Conservation (phyloP, 2,888 invertebrate genomes). For the Tenthredo notha region DNA sequence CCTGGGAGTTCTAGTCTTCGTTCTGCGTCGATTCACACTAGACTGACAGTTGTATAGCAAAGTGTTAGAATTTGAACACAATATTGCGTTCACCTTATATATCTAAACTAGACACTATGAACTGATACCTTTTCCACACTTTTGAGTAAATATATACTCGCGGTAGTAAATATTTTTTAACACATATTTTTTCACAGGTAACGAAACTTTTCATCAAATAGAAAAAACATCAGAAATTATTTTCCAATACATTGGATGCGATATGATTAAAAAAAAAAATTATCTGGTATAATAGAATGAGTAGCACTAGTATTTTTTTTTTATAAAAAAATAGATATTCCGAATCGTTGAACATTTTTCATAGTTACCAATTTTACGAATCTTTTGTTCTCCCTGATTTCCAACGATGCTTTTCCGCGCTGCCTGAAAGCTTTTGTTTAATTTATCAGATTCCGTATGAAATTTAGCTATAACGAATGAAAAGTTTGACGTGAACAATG, state of each 20-base stretch:
- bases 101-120: slow-evolving; percentile 18
- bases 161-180: background rate
- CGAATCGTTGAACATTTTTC: slow-evolving; percentile 27
- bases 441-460: slow-evolving; percentile 27
- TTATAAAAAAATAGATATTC: background rate
- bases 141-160: background rate
- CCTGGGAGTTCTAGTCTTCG: slow-evolving; percentile 47
- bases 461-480: slow-evolving; percentile 27
- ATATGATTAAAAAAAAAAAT: too few relatives aligned
- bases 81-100: slow-evolving; percentile 2
- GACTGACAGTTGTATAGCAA: slow-evolving; percentile 10
- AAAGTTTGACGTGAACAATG: slow-evolving; percentile 40
- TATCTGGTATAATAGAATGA: background rate
- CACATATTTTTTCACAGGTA: background rate
- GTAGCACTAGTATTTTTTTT: background rate
- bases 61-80: slow-evolving; percentile 16
- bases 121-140: background rate
- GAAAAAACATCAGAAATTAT: background rate
- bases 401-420: background rate
- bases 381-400: slow-evolving; percentile 22
- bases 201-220: background rate
- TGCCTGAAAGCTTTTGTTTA: slow-evolving; percentile 8
- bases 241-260: too few relatives aligned
- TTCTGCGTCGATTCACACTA: slow-evolving; percentile 35
- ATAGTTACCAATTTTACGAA: slow-evolving; percentile 29